Percentiles rank a stretch among this genome's conserved stretches.
Evolutionary conservation across 2,888 invertebrate genomes (phyloP).

Genomic region (Drosophila setosimentum): DNA sequence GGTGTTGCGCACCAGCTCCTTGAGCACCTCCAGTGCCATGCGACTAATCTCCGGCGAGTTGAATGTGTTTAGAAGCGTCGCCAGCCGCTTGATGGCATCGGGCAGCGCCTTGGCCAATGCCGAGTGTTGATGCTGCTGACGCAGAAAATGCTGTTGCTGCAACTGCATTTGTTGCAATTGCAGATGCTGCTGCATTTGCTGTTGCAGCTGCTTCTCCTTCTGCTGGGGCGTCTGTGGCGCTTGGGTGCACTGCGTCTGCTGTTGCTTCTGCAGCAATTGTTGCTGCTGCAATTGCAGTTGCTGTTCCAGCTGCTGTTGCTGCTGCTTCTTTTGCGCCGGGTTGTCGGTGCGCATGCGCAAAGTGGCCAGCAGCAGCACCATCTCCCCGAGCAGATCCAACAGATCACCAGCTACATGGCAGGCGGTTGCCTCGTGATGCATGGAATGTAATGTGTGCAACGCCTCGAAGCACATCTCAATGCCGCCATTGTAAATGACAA

Average conservation of each 20-base stretch:
- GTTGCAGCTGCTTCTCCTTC: constrained; percentile 79
- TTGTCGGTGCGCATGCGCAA: constrained; percentile 86
- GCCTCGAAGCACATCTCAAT: constrained; percentile 90
- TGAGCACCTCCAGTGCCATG: constrained; percentile 89
- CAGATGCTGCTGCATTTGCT: constrained; percentile 81
- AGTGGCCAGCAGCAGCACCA: constrained; percentile 90
- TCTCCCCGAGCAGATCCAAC: constrained; percentile 92
- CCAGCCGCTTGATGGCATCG: constrained; percentile 93
- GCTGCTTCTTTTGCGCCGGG: constrained; percentile 83
- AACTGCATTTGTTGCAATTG: constrained; percentile 80
- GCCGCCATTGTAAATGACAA: constrained; percentile 96
- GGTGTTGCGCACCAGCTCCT: constrained; percentile 84
- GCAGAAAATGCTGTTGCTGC: constrained; percentile 80
- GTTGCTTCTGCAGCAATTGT: constrained; percentile 69
- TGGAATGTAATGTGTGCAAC: constrained; percentile 95
- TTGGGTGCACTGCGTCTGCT: constrained; percentile 71
- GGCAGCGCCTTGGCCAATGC: constrained; percentile 92
- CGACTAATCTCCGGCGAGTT: constrained; percentile 94
- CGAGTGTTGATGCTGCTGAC: constrained; percentile 82
- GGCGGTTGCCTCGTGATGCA: constrained; percentile 97
- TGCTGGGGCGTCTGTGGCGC: constrained; percentile 77
- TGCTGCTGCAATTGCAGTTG: constrained; percentile 75
- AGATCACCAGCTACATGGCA: constrained; percentile 94
- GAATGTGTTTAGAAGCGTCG: constrained; percentile 95
- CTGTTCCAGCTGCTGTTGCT: constrained; percentile 75